Base-by-base conservation (phyloP, 2,113 vertebrate genomes). In the Syrmaticus mikado region DNA sequence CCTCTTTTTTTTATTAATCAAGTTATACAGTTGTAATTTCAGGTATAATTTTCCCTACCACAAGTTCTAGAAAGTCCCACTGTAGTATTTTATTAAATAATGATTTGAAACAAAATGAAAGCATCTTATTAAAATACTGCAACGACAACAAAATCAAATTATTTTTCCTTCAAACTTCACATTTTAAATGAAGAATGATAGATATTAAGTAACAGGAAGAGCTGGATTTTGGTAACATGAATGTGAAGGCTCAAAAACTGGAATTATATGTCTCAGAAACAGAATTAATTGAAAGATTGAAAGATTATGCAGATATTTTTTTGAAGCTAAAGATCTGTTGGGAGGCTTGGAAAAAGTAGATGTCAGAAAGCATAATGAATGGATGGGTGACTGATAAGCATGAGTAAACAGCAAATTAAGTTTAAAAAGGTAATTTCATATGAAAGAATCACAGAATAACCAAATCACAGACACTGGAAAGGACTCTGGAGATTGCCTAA, bases 301-400 rank as follows among this genome's bases (percentile, higher is more conserved):
- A 67, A 50, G 13, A 82, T 36, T 6, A 58, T 14, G 10, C 4
- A 55, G 8, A 16, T 52, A 62, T 15, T 62, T 74, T 15, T 32
- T 3, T 4, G 4, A 2, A 3, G 1, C 5, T 58, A 50, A 64
- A 53, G 16, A 50, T 3, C 1, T 27, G 4, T 48, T 50, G 16
- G 24, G 27, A 66, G 2, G 27, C 4, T n/a, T 82, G 46, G 17
- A 64, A 53, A 89, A 80, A 52, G 17, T 25, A 78, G 16, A n/a
- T 53, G 14, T 71, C 45, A 48, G 30, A 62, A 68, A 40, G 8
- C 1, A 40, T 41, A 74, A 82, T 36, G 11, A 82, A 64, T 75
- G 15, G 18, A 36, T 72, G 10, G 11, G 24, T 40, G 20, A 68
- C 25, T 46, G 45, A 57, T 16, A 55, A 9, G 5, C 4, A 30